These are phyloP conservation scores for Endomychus coccineus DNA, from an alignment of 2,888 invertebrate species.

Conservation along the genomic window DNA sequence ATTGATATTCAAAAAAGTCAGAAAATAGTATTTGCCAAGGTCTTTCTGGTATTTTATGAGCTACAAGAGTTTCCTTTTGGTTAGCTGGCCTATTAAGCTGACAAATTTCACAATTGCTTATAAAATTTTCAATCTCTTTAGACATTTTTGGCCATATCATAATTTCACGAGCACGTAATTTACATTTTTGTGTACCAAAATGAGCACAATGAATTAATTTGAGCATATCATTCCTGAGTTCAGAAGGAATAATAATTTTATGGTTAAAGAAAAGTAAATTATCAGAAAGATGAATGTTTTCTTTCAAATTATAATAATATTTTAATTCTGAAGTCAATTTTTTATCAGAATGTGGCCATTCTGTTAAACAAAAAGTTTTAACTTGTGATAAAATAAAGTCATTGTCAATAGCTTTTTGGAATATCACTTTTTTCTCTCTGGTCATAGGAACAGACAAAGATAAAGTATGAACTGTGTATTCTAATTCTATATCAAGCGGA, in stretches of 20 bases:
- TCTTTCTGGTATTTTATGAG: slow-evolving; percentile 19
- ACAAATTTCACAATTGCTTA: slow-evolving; percentile 12
- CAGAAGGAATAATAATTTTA: slow-evolving; percentile 7
- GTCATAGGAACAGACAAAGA: slow-evolving; percentile 17
- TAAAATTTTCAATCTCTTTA: slow-evolving; percentile 19
- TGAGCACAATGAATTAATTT: slow-evolving; percentile 10
- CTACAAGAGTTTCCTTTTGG: slow-evolving; percentile 14
- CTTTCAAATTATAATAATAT: slow-evolving; percentile 3
- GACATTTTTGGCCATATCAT: slow-evolving; percentile 22
- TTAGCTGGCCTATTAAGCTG: slow-evolving; percentile 7
- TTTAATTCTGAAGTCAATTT: slow-evolving; percentile 1
- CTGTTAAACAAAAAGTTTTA: slow-evolving; percentile 2
- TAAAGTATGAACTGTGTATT: slow-evolving; percentile 14
- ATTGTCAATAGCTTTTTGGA: background rate
- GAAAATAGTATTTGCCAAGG: slow-evolving; percentile 18
- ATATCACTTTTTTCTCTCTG: background rate
- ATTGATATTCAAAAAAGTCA: slow-evolving; percentile 21
- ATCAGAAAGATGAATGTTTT: slow-evolving; percentile 3
- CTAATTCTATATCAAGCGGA: slow-evolving; percentile 14
- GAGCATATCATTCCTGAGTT: slow-evolving; percentile 7
- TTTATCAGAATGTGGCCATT: slow-evolving; percentile 1
- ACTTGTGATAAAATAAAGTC: slow-evolving; percentile 1
- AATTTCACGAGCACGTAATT: slow-evolving; percentile 16
- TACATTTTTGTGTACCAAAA: slow-evolving; percentile 12
- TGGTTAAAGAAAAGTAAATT: slow-evolving; percentile 3